Conservation (phyloP, 53 echinoderm and acorn worm genomes). For the Antedon mediterranea region DNA sequence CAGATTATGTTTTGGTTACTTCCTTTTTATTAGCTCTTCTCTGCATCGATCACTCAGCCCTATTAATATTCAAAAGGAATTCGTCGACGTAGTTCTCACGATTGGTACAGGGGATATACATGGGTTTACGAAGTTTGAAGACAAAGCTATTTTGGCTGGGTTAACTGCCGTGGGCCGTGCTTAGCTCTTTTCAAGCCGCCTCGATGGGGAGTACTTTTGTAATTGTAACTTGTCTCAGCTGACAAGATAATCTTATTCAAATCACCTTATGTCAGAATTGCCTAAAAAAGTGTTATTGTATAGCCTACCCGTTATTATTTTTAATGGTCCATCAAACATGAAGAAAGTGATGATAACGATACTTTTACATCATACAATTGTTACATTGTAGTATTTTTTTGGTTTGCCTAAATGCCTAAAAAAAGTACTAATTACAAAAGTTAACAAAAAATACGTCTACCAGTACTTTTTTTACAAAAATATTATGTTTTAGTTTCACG, state of each 20-base stretch:
- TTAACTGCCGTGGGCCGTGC: not conserved
- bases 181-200: not conserved
- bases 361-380: no score
- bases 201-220: not conserved
- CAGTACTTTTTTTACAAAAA: no score
- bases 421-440: no score
- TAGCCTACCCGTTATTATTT: not conserved
- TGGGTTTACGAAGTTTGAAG: not conserved
- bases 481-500: no score
- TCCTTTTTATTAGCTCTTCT: not conserved
- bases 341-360: no score
- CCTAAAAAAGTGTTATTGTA: not conserved
- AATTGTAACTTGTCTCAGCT: not conserved
- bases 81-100: not conserved
- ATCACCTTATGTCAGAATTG: not conserved
- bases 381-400: no score
- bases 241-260: not conserved
- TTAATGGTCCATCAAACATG: not conserved
- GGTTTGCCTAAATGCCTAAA: no score
- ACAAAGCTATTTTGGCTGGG: not conserved
- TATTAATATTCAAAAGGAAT: not conserved
- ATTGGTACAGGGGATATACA: not conserved
- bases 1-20: not conserved
- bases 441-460: no score
- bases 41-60: not conserved